Evolutionary conservation across 2,797 vertebrate genomes (phyloP), one percentile per base, ranked within the genome.

Genomic region (Muscicapa striata): DNA sequence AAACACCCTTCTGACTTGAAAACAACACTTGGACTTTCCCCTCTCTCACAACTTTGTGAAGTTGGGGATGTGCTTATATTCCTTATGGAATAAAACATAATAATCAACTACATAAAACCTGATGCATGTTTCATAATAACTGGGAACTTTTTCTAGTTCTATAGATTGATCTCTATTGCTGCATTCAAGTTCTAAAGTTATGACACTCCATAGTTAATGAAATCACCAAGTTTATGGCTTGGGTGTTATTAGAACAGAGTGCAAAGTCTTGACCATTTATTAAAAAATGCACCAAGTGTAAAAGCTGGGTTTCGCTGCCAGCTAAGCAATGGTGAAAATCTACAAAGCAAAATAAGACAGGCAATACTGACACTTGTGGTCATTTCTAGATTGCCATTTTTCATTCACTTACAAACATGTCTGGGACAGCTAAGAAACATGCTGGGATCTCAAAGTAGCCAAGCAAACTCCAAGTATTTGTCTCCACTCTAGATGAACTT

Each of bases 361-460:
- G 89, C 94, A 94, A 98, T 81, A 96, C 93, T 97, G 97, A 97
- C 97, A 96, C 97, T 96, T 93, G 97, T 98, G 97, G 97, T 90
- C 96, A 94, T 66, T 95, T 74, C 93, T 92, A 97, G 93, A 97
- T 85, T 93, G 89, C 89, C 95, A 11, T 85, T 96, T 87, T 70
- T 66, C 62, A 94, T 79, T 66, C 49, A 49, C 26, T 61, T 80
- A n/a, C 48, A 64, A 67, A 93, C 29, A 20, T 27, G 22, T 26
- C 46, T 79, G 51, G 6, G n/a, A 66, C 57, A 87, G 43, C 17
- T 45, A 43, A 80, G 23, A 79, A 86, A 78, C 11, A 40, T 3
- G 19, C 8, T 74, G 40, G 12, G 69, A 87, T 94, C 63, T 64
- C 30, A 78, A 70, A 89, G 18, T 2, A 83, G 23, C 11, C 70